These are phyloP conservation scores for Lypha dubia DNA, from an alignment of 2,888 invertebrate genomes.

Conservation along the genomic window DNA sequence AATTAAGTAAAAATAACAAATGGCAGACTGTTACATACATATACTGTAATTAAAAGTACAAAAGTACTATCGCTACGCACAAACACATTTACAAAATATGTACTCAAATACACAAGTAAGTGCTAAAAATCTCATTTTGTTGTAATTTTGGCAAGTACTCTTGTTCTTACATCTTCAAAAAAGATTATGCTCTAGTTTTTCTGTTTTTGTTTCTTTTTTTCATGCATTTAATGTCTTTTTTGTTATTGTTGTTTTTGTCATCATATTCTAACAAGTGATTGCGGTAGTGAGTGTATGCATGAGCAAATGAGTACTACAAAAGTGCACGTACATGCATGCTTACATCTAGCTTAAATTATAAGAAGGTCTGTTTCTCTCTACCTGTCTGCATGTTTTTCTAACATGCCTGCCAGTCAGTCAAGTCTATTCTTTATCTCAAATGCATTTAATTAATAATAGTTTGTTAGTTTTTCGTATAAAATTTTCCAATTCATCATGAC, in stretches of 20 bases:
- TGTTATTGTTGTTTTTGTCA: conserved; percentile 44
- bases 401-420: conserved; percentile 34
- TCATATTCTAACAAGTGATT: conserved; percentile 49
- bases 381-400: conserved; percentile 14
- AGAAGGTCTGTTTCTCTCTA: not conserved
- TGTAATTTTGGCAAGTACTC: conserved; percentile 67
- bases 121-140: conserved; percentile 65
- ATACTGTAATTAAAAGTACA: conserved; percentile 30
- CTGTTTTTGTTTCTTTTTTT: no score
- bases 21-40: no score
- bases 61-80: conserved; percentile 14
- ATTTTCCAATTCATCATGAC: conserved; percentile 56
- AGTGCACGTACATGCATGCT: not conserved
- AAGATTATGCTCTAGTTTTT: conserved; percentile 61
- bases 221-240: conserved; percentile 4
- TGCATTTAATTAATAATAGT: conserved; percentile 67
- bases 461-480: conserved; percentile 32
- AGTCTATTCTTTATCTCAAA: conserved; percentile 31
- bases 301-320: no score
- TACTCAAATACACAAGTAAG: conserved; percentile 54
- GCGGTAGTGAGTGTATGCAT: conserved; percentile 1
- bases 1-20: conserved; percentile 31
- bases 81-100: not conserved
- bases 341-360: not conserved
- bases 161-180: conserved; percentile 39